phyloP scores from a whole-genome alignment of 2,113 vertebrate species.

The Alectura lathami region DNA sequence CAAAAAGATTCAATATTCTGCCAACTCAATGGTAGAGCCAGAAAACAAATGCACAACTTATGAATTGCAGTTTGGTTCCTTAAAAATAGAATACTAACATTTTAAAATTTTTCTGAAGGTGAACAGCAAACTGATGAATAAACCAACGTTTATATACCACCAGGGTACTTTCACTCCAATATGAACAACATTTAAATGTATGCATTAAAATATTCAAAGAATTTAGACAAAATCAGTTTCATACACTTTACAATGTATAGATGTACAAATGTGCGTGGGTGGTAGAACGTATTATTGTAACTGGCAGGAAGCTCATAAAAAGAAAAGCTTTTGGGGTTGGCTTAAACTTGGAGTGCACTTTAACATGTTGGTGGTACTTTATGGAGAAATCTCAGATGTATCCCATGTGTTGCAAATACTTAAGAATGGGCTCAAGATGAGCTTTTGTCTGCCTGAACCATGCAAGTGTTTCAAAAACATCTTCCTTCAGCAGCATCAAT shows the following conservation, averaged over 20 bases:
- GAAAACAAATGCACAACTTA: neutral
- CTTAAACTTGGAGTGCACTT: slow-evolving; percentile 17
- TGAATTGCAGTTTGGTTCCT: neutral
- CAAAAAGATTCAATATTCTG: neutral
- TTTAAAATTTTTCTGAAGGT: neutral
- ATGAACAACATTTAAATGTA: neutral
- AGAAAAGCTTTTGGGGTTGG: slow-evolving; percentile 32
- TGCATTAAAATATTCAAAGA: neutral
- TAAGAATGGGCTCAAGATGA: slow-evolving; percentile 23
- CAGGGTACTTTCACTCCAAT: neutral
- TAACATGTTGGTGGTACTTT: slow-evolving; percentile 22
- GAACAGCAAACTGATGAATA: neutral
- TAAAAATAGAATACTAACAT: neutral
- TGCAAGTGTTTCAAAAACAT: slow-evolving; percentile 3
- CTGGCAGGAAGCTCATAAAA: slow-evolving; percentile 58
- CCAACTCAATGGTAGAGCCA: neutral
- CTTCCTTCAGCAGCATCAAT: slow-evolving; percentile 17
- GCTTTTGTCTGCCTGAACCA: slow-evolving; percentile 33
- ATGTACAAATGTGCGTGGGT: neutral
- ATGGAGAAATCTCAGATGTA: slow-evolving; percentile 53
- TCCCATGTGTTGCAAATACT: slow-evolving; percentile 66
- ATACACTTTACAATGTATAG: neutral
- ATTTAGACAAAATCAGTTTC: neutral
- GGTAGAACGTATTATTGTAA: slow-evolving; percentile 52
- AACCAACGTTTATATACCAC: neutral